A percentile compares a stretch with the other conserved stretches of the same genome.
These are phyloP conservation scores for Neolamprologus variostigma DNA, from an alignment of 2,113 vertebrate species.

Conservation along the genomic window DNA sequence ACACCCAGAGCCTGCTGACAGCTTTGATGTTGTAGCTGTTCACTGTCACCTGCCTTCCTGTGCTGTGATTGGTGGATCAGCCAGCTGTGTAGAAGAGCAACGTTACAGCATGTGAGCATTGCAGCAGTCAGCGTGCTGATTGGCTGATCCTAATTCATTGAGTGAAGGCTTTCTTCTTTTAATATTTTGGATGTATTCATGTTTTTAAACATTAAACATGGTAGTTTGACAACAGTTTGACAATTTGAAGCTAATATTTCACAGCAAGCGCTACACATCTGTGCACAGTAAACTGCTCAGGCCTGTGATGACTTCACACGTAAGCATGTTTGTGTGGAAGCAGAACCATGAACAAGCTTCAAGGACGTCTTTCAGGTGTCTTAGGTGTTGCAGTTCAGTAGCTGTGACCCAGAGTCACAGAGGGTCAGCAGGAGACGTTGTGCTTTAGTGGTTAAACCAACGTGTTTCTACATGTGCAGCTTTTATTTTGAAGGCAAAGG, in stretches of 20 bases:
- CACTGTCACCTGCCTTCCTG: background rate
- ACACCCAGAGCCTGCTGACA: background rate
- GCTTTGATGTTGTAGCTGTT: background rate
- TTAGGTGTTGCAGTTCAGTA: background rate
- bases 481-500: background rate
- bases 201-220: background rate
- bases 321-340: background rate
- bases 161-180: background rate
- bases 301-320: background rate
- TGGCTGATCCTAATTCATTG: background rate
- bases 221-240: background rate
- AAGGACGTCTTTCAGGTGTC: background rate
- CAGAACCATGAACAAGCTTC: background rate
- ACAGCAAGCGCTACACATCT: background rate
- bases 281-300: fast-evolving
- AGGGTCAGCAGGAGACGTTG: background rate
- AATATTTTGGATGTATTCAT: background rate
- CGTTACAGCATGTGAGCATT: fast-evolving
- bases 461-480: background rate
- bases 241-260: background rate
- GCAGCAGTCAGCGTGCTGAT: background rate
- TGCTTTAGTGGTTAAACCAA: background rate
- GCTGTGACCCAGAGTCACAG: background rate
- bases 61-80: background rate
- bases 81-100: background rate